These are phyloP conservation scores for Carduelis carduelis DNA, from an alignment of 2,797 vertebrate genomes.

Conservation along the genomic window DNA sequence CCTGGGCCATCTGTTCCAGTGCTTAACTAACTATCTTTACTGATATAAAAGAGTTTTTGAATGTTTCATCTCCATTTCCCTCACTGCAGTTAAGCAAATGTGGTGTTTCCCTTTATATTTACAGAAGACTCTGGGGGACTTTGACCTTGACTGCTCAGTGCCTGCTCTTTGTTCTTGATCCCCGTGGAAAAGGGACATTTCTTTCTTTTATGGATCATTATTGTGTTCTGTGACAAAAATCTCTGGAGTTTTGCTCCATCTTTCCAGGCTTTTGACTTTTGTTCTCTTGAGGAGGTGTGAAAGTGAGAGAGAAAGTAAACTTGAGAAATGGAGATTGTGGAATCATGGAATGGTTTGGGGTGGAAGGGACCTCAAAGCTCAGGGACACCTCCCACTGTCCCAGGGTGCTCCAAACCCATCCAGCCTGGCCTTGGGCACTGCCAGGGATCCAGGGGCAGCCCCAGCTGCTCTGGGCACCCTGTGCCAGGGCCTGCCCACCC, in stretches of 20 bases:
- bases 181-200: not conserved
- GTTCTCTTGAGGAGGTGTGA: not conserved
- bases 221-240: not conserved
- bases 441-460: not conserved
- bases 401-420: not conserved
- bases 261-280: not conserved
- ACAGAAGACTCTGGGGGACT: not conserved
- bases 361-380: not conserved
- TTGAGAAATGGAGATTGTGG: not conserved
- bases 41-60: constrained; percentile 49
- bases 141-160: constrained; percentile 47
- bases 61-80: constrained; percentile 21
- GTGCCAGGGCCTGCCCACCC: not conserved
- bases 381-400: not conserved
- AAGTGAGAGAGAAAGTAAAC: not conserved
- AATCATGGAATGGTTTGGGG: not conserved
- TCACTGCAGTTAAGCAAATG: constrained; percentile 41
- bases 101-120: constrained; percentile 38
- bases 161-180: not conserved
- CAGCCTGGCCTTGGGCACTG: not conserved
- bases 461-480: not conserved
- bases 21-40: constrained; percentile 56
- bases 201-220: not conserved
- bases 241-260: not conserved
- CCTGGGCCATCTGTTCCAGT: constrained; percentile 59